A percentile compares a stretch with the other conserved stretches of the same genome.
Conservation (phyloP, 2,113 vertebrate species). For the Oreochromis tanganicae region DNA sequence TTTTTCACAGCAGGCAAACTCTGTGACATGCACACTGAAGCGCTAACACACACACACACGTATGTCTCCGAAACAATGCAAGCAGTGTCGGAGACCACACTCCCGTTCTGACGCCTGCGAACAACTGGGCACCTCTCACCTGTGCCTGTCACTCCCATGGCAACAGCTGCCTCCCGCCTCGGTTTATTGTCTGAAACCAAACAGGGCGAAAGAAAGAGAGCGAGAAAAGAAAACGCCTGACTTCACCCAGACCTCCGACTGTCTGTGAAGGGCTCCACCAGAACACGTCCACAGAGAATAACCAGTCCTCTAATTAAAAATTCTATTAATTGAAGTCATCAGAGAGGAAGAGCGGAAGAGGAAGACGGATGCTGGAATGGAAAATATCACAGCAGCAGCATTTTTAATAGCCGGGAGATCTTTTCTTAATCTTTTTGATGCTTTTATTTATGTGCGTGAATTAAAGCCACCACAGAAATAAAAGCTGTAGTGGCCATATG, state of each 20-base stretch:
- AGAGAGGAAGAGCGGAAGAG: background rate
- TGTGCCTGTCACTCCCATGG: slow-evolving; percentile 63
- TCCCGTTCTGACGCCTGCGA: slow-evolving; percentile 14
- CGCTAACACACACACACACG: background rate
- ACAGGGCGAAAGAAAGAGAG: background rate
- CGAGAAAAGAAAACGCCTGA: background rate
- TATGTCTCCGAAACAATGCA: slow-evolving; percentile 27
- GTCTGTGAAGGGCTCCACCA: background rate
- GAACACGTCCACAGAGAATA: background rate
- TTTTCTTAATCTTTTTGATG: background rate
- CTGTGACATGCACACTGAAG: background rate
- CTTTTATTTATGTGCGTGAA: background rate
- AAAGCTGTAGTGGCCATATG: background rate
- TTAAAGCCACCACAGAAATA: background rate
- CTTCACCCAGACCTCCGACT: background rate
- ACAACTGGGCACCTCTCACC: slow-evolving; percentile 65
- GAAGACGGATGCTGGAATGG: background rate
- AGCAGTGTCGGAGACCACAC: slow-evolving; percentile 25
- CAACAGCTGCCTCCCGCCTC: slow-evolving; percentile 62
- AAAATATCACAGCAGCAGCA: background rate
- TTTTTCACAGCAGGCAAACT: background rate
- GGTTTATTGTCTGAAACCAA: slow-evolving; percentile 21
- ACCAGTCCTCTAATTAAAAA: background rate
- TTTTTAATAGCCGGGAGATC: background rate
- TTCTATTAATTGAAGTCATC: background rate